A percentile compares a stretch with the other conserved stretches of the same genome.
Evolutionary conservation across 2,797 vertebrate species (phyloP).

Genomic region (Acridotheres tristis): DNA sequence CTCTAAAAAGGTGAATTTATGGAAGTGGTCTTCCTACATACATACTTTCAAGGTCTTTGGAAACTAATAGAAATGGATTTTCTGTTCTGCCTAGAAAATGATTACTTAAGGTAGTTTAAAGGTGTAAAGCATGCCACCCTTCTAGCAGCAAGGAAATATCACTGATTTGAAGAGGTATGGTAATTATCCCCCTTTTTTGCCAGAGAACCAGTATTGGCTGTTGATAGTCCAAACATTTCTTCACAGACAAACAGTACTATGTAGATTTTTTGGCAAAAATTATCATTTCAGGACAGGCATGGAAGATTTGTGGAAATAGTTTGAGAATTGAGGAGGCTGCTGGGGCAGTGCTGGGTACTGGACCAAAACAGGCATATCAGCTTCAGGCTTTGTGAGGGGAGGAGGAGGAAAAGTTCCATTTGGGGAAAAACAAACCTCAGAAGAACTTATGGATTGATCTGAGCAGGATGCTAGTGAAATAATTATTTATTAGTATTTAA

Average conservation of each 20-base stretch:
- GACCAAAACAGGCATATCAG: neutral
- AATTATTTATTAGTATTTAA: neutral
- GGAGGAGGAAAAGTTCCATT: neutral
- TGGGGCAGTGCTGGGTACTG: neutral
- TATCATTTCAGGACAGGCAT: neutral
- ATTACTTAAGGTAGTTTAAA: neutral
- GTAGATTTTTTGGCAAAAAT: neutral
- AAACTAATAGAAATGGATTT: slow-evolving; percentile 58
- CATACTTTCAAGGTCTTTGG: slow-evolving; percentile 2
- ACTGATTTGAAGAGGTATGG: neutral
- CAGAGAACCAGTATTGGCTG: neutral
- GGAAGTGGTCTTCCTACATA: neutral
- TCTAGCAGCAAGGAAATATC: neutral
- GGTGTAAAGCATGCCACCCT: slow-evolving; percentile 12
- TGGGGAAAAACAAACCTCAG: neutral
- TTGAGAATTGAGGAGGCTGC: neutral
- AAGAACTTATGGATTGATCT: neutral
- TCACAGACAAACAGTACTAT: neutral
- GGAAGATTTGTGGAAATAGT: neutral
- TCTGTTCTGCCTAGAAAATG: slow-evolving; percentile 17
- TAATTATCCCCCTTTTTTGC: neutral
- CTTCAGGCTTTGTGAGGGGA: neutral
- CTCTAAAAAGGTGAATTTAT: slow-evolving; percentile 48
- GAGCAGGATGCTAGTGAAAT: neutral
- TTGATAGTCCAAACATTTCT: neutral